Evolutionary conservation across 2,113 vertebrate species (phyloP).

Genomic region (Arizona elegans): DNA sequence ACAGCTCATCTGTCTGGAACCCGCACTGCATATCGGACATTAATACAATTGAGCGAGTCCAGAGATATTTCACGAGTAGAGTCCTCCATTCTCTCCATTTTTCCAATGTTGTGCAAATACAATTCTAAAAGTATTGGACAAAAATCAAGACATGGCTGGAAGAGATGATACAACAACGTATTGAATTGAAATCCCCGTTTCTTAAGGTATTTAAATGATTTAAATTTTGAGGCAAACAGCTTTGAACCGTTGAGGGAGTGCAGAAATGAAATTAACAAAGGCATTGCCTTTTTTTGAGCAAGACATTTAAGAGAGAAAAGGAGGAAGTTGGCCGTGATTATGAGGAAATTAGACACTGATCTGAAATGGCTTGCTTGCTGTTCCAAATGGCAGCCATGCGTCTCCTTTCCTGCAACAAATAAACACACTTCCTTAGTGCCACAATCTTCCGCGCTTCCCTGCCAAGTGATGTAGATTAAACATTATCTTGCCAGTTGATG

Average conservation of each 20-base stretch:
- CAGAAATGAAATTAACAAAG: not conserved
- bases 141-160: too few relatives aligned
- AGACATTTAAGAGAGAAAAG: not conserved
- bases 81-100: too few relatives aligned
- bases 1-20: too few relatives aligned
- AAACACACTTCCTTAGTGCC: not conserved
- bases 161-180: too few relatives aligned
- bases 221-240: not conserved
- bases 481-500: not conserved
- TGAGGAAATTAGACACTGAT: not conserved
- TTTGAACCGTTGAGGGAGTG: not conserved
- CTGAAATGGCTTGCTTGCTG: not conserved
- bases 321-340: not conserved
- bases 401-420: not conserved
- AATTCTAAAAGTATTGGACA: too few relatives aligned
- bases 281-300: not conserved
- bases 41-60: too few relatives aligned
- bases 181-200: not conserved
- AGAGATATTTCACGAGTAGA: too few relatives aligned
- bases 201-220: not conserved
- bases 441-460: not conserved
- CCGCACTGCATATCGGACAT: too few relatives aligned
- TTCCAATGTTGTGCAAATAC: too few relatives aligned
- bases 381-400: not conserved
- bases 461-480: not conserved